phyloP scores from a whole-genome alignment of 2,113 vertebrate genomes.

The Neotoma lepida region DNA sequence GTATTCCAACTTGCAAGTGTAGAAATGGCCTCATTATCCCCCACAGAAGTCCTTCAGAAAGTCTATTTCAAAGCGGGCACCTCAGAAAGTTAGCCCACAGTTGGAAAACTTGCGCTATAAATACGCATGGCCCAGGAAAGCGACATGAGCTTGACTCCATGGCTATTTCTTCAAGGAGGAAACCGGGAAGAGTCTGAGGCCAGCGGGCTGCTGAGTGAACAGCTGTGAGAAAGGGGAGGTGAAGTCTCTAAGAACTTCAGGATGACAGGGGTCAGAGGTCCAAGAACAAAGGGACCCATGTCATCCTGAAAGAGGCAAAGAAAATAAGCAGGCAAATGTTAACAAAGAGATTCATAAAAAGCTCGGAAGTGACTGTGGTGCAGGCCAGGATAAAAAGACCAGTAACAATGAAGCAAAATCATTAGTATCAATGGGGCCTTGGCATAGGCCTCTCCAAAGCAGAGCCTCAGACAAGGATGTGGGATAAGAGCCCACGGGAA shows the following conservation, averaged over 20 bases:
- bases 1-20: constrained; percentile 62
- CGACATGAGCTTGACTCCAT: background rate
- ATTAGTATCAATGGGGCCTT: background rate
- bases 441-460: background rate
- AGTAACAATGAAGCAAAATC: background rate
- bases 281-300: background rate
- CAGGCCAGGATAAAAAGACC: background rate
- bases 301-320: constrained; percentile 6
- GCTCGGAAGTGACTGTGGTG: background rate
- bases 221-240: background rate
- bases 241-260: background rate
- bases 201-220: background rate
- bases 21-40: constrained; percentile 74
- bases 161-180: constrained; percentile 2
- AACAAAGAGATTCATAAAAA: background rate
- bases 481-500: background rate
- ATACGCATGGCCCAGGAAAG: constrained; percentile 12
- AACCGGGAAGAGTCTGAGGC: background rate
- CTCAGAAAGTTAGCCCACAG: constrained; percentile 46
- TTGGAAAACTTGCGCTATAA: constrained; percentile 59
- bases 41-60: constrained; percentile 66
- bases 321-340: background rate
- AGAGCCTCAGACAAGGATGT: background rate
- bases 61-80: constrained; percentile 66
- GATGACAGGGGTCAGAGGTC: constrained; percentile 14